Conservation (phyloP, 2,797 vertebrate genomes). For the Manis pentadactyla region DNA sequence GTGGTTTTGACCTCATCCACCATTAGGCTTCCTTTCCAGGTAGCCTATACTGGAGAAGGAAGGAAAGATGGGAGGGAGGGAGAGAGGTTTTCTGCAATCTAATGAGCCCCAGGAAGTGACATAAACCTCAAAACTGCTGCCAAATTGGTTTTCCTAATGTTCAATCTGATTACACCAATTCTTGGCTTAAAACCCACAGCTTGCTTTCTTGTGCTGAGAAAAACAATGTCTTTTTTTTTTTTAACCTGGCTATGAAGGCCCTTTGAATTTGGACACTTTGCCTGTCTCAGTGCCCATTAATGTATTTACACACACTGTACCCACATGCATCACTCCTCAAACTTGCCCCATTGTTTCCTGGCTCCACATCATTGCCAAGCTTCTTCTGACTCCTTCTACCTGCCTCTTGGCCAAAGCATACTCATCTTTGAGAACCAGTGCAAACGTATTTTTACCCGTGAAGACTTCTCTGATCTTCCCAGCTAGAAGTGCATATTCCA, state of each 20-base stretch:
- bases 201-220: background rate
- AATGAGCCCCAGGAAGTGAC: background rate
- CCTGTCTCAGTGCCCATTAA: background rate
- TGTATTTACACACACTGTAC: background rate
- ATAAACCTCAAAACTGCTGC: background rate
- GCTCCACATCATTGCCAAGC: background rate
- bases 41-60: background rate
- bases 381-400: background rate
- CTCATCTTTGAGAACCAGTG: background rate
- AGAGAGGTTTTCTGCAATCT: background rate
- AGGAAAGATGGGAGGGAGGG: background rate
- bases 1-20: background rate
- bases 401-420: background rate
- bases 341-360: background rate
- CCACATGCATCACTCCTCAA: background rate
- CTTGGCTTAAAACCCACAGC: background rate
- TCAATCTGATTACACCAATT: background rate
- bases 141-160: constrained; percentile 14
- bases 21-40: background rate
- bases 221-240: background rate
- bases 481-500: background rate
- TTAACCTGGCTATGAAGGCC: background rate
- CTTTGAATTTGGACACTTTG: background rate
- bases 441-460: background rate
- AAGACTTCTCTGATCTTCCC: background rate